These are phyloP conservation scores for Chironomus tepperi DNA, from an alignment of 1,140 invertebrate species.

Conservation along the genomic window DNA sequence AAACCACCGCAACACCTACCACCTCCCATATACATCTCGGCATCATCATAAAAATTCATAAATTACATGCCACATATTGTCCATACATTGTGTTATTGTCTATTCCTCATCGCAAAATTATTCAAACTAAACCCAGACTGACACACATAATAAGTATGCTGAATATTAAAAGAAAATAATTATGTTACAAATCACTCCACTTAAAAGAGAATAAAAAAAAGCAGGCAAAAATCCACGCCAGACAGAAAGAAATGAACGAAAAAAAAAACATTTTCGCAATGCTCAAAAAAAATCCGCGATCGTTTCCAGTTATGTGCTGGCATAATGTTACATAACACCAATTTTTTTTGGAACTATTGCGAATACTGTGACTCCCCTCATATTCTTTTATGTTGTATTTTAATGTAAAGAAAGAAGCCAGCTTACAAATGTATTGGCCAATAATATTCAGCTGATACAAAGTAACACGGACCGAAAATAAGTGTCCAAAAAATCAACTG, in stretches of 20 bases:
- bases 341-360: too few species aligned
- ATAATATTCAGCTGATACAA: not conserved
- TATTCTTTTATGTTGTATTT: too few species aligned
- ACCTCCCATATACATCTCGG: too few species aligned
- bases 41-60: too few species aligned
- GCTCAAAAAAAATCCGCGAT: not conserved
- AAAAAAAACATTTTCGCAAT: not conserved
- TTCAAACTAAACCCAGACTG: not conserved
- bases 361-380: too few species aligned
- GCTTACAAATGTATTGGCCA: not conserved
- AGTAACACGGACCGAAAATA: too few species aligned
- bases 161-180: constrained; percentile 5
- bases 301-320: not conserved
- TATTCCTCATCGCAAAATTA: too few species aligned
- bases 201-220: not conserved
- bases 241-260: not conserved
- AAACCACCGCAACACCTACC: too few species aligned
- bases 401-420: too few species aligned
- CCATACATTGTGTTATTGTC: too few species aligned
- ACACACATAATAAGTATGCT: not conserved
- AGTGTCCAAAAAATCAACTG: too few species aligned
- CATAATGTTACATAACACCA: not conserved
- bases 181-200: not conserved
- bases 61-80: too few species aligned
- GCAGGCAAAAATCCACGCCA: not conserved